Conservation (phyloP, 2,888 invertebrate genomes). For the Meloe dianella region DNA sequence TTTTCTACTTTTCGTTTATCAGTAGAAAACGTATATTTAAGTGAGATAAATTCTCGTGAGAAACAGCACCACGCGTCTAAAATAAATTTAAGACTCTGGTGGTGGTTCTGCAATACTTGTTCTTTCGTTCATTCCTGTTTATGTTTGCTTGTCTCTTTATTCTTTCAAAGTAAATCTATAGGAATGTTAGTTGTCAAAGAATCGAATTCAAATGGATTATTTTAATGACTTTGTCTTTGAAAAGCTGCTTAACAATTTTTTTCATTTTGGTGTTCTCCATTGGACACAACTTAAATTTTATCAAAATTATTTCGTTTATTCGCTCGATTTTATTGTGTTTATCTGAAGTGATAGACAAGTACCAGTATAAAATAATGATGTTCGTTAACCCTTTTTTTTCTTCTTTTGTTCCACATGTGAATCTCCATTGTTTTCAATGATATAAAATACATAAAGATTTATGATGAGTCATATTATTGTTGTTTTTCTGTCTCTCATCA, state of each 20-base stretch:
- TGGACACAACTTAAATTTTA: not conserved
- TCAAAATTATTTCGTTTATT: not conserved
- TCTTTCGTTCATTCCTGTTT: not conserved
- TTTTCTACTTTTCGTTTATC: not conserved
- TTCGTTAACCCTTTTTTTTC: not conserved
- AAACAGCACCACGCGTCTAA: slow-evolving; percentile 45
- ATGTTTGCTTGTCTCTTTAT: not conserved
- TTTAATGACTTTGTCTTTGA: not conserved
- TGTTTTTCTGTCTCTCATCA: not conserved
- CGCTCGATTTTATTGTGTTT: not conserved
- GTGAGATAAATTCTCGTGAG: slow-evolving; percentile 47
- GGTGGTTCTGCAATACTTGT: not conserved
- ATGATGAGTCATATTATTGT: not conserved
- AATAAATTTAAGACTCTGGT: slow-evolving; percentile 47
- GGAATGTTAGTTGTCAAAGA: slow-evolving; percentile 4
- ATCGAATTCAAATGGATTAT: slow-evolving; percentile 29
- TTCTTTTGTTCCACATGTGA: slow-evolving; percentile 3
- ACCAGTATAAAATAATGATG: slow-evolving; percentile 4
- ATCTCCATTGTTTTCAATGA: slow-evolving; percentile 9
- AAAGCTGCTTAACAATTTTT: slow-evolving; percentile 1
- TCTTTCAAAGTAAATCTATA: slow-evolving; percentile 4
- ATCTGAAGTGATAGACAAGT: slow-evolving; percentile 2
- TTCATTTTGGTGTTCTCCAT: not conserved
- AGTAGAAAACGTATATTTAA: slow-evolving; percentile 5
- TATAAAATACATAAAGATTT: slow-evolving; percentile 7